Conservation (phyloP, 2,113 vertebrate species). For the Cathartes aura region DNA sequence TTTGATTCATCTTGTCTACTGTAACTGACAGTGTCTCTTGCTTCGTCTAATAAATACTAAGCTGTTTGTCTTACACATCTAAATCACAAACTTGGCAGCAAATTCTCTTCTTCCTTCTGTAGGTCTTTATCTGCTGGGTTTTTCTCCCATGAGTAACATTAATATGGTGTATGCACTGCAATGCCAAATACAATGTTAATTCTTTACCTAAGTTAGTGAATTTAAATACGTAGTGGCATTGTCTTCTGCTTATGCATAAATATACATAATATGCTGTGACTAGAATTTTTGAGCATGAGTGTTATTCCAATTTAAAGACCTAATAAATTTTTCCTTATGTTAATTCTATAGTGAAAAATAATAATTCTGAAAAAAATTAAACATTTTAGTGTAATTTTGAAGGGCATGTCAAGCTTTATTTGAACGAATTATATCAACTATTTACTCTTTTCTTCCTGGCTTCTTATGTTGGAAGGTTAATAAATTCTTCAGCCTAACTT, state of each 20-base stretch:
- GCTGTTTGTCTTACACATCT: neutral
- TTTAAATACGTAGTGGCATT: slow-evolving; percentile 3
- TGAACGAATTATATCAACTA: neutral
- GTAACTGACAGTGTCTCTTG: neutral
- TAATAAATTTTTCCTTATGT: neutral
- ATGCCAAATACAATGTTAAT: slow-evolving; percentile 39
- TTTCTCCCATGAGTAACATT: slow-evolving; percentile 42
- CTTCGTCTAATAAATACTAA: slow-evolving; percentile 26
- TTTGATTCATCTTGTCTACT: neutral
- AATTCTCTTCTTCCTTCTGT: slow-evolving; percentile 5
- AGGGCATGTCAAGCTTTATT: neutral
- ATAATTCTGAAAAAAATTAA: neutral
- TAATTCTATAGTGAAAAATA: neutral
- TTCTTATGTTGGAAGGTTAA: neutral
- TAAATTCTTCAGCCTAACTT: neutral
- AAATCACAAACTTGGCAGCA: neutral
- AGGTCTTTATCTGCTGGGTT: slow-evolving; percentile 16
- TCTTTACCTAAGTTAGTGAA: slow-evolving; percentile 44
- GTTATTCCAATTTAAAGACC: neutral
- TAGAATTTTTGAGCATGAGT: neutral
- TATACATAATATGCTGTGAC: neutral
- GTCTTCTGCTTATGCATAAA: slow-evolving; percentile 33
- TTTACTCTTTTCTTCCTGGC: neutral
- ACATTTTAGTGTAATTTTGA: neutral
- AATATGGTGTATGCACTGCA: slow-evolving; percentile 18